Percentiles rank a stretch among this genome's conserved stretches.
These are phyloP conservation scores for Tolypeutes matacus DNA, from an alignment of 2,797 vertebrate genomes.

Conservation along the genomic window DNA sequence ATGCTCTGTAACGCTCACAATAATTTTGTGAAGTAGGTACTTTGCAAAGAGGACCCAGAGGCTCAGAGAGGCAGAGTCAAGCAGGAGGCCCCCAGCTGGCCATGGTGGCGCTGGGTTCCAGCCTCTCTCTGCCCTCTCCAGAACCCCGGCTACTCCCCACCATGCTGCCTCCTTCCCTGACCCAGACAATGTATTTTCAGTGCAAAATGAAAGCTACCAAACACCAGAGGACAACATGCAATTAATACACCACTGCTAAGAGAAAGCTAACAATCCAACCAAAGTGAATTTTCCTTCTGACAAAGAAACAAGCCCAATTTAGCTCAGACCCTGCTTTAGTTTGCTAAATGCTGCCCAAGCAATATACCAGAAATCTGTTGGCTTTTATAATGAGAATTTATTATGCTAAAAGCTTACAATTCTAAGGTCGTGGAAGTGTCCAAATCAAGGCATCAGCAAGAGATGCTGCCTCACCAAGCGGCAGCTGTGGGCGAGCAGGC, in stretches of 20 bases:
- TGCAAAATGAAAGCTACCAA: neutral
- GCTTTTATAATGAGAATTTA: no score
- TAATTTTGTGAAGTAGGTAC: no score
- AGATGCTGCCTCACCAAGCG: no score
- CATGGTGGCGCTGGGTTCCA: rapidly evolving
- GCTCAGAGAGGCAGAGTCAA: no score
- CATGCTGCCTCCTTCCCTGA: neutral
- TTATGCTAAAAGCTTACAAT: no score
- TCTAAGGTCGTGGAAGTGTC: no score
- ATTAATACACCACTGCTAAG: neutral
- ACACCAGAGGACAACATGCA: neutral
- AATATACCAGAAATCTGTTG: no score
- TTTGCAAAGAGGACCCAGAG: neutral
- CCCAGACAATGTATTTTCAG: neutral
- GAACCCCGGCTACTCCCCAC: neutral
- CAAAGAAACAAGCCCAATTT: neutral
- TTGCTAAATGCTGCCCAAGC: no score
- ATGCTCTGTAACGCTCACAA: neutral
- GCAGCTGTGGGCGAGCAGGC: no score
- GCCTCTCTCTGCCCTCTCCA: neutral
- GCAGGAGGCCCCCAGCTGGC: neutral
- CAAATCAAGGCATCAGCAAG: no score
- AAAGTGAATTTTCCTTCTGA: neutral
- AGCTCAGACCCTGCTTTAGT: no score
- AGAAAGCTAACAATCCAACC: neutral